A percentile compares a stretch with the other conserved stretches of the same genome.
Conservation (phyloP, 2,888 invertebrate genomes). For the Athripsodes cinereus region DNA sequence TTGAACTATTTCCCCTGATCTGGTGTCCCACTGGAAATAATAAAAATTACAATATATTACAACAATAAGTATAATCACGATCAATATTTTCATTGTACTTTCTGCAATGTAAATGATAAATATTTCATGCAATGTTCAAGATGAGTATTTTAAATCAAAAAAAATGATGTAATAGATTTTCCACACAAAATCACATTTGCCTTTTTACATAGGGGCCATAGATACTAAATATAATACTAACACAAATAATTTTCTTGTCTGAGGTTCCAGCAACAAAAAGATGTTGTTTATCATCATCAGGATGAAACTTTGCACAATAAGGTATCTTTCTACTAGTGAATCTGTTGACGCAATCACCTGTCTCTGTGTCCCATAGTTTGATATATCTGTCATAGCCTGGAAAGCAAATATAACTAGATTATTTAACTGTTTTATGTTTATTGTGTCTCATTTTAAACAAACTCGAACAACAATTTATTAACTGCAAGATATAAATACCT, state of each 20-base stretch:
- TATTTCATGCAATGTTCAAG: too few relatives aligned
- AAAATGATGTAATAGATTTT: too few relatives aligned
- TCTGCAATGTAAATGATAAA: too few relatives aligned
- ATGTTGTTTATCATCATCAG: conserved; percentile 94
- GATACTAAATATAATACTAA: conserved; percentile 55
- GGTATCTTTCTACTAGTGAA: conserved; percentile 97
- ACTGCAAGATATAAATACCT: conserved; percentile 44
- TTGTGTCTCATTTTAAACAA: too few relatives aligned
- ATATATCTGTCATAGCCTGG: conserved; percentile 90
- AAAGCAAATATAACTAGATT: too few relatives aligned
- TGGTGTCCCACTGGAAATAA: conserved; percentile 81
- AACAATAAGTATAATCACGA: too few relatives aligned
- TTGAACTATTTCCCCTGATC: conserved; percentile 92
- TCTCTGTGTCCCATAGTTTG: conserved; percentile 99
- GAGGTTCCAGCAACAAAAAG: conserved; percentile 97
- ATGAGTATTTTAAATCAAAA: too few relatives aligned
- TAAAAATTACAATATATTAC: conserved; percentile 9
- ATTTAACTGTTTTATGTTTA: too few relatives aligned
- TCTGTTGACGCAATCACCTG: conserved; percentile 75
- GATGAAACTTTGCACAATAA: conserved; percentile 97
- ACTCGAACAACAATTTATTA: background rate
- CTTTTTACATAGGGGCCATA: too few relatives aligned
- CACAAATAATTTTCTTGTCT: conserved; percentile 98
- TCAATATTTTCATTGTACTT: too few relatives aligned
- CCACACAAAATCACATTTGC: too few relatives aligned